Percentiles rank a stretch among this genome's conserved stretches.
These are phyloP conservation scores for Setipinna tenuifilis DNA, from an alignment of 2,797 vertebrate genomes.

Conservation along the genomic window DNA sequence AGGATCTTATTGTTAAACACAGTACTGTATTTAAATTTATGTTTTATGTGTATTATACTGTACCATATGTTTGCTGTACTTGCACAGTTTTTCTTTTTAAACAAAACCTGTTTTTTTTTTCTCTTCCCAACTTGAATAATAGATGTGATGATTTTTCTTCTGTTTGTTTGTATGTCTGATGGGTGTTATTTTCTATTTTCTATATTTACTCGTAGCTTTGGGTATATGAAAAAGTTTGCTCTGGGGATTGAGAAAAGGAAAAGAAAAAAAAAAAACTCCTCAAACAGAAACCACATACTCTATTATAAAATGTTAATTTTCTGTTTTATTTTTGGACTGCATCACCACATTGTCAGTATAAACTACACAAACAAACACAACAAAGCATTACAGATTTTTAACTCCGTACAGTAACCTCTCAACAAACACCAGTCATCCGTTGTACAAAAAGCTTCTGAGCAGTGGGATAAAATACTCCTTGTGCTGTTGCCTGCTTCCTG, in stretches of 20 bases:
- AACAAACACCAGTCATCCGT: conserved; percentile 67
- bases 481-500: conserved; percentile 46
- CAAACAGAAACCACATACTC: conserved; percentile 2
- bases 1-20: conserved; percentile 83
- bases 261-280: background rate
- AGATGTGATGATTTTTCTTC: conserved; percentile 69
- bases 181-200: conserved; percentile 52
- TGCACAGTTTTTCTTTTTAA: conserved; percentile 83
- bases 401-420: conserved; percentile 50
- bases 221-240: conserved; percentile 62
- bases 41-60: conserved; percentile 81
- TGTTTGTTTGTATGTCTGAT: conserved; percentile 57
- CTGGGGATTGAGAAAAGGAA: conserved; percentile 22
- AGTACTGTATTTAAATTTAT: conserved; percentile 85
- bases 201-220: conserved; percentile 67
- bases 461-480: conserved; percentile 44
- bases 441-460: conserved; percentile 63
- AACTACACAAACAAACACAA: conserved; percentile 45
- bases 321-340: conserved; percentile 14
- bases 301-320: background rate
- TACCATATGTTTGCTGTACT: conserved; percentile 86
- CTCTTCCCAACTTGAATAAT: conserved; percentile 72
- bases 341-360: conserved; percentile 3
- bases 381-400: conserved; percentile 66
- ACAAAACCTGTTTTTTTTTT: conserved; percentile 24